Percentiles rank a stretch among this genome's conserved stretches.
phyloP scores from a whole-genome alignment of 2,113 vertebrate species.

The Rhombomys opimus region DNA sequence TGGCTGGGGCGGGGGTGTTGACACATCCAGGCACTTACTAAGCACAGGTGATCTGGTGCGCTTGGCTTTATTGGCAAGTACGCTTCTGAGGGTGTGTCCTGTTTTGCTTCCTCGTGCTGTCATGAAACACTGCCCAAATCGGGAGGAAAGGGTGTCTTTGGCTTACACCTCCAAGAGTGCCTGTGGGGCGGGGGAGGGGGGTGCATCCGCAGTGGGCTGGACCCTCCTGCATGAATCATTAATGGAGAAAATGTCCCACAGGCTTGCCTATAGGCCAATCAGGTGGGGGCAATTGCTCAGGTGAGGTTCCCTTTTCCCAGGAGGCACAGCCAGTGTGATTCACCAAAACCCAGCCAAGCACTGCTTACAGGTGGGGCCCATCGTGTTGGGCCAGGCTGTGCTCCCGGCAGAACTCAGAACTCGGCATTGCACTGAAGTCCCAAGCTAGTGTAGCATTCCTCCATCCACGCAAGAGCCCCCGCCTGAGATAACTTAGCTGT shows the following conservation, averaged over 20 bases:
- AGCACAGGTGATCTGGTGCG: not conserved
- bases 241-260: not conserved
- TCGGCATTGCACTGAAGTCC: too few relatives aligned
- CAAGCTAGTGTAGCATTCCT: not conserved
- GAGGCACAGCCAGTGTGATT: not conserved
- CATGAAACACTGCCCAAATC: not conserved
- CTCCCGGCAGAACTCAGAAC: fast-evolving
- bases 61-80: not conserved
- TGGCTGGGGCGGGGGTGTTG: not conserved
- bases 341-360: not conserved
- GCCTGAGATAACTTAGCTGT: not conserved
- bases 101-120: not conserved
- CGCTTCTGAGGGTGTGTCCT: not conserved
- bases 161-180: not conserved
- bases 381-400: not conserved
- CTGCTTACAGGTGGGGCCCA: not conserved
- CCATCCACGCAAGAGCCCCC: not conserved
- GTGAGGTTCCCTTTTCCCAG: not conserved
- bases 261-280: not conserved
- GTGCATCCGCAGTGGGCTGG: not conserved
- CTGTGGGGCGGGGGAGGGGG: not conserved
- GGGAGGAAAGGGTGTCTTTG: not conserved
- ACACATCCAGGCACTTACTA: not conserved
- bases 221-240: not conserved
- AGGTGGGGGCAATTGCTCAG: not conserved